These are phyloP conservation scores for Teinopalpus imperialis DNA, from an alignment of 2,888 invertebrate genomes.

Conservation along the genomic window DNA sequence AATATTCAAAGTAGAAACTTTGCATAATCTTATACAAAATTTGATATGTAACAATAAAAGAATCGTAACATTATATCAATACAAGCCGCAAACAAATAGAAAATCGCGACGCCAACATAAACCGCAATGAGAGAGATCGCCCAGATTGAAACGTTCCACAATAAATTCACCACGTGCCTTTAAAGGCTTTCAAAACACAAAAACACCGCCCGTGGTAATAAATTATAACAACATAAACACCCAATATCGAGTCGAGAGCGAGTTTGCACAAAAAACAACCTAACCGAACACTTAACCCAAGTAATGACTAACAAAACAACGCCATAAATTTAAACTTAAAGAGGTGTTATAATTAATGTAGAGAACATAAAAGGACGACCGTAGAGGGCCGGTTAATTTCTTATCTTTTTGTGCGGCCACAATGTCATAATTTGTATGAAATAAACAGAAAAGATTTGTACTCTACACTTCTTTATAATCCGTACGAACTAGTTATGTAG, in stretches of 20 bases:
- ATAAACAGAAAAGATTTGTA: slow-evolving; percentile 53
- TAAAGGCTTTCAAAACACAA: slow-evolving; percentile 55
- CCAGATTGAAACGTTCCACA: slow-evolving; percentile 71
- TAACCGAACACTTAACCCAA: slow-evolving; percentile 44
- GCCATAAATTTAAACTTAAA: slow-evolving; percentile 75
- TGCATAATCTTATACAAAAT: too few species aligned
- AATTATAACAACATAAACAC: slow-evolving; percentile 73
- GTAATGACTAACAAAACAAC: slow-evolving; percentile 72
- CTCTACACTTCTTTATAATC: slow-evolving; percentile 20
- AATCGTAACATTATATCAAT: background rate
- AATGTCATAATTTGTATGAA: slow-evolving; percentile 70
- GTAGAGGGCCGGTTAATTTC: slow-evolving; percentile 63
- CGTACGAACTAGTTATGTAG: too few species aligned
- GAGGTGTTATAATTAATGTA: slow-evolving; percentile 81
- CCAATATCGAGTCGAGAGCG: slow-evolving; percentile 49
- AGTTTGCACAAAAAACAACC: slow-evolving; percentile 46
- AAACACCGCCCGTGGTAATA: slow-evolving; percentile 65
- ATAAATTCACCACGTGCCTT: slow-evolving; percentile 73
- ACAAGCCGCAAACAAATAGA: slow-evolving; percentile 47
- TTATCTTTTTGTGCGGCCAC: slow-evolving; percentile 58
- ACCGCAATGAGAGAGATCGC: slow-evolving; percentile 55
- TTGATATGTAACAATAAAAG: too few species aligned
- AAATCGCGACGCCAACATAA: slow-evolving; percentile 43
- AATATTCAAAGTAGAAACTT: too few species aligned
- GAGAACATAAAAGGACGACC: slow-evolving; percentile 64